Evolutionary conservation across 2,113 vertebrate species (phyloP).

Genomic region (Perccottus glenii): DNA sequence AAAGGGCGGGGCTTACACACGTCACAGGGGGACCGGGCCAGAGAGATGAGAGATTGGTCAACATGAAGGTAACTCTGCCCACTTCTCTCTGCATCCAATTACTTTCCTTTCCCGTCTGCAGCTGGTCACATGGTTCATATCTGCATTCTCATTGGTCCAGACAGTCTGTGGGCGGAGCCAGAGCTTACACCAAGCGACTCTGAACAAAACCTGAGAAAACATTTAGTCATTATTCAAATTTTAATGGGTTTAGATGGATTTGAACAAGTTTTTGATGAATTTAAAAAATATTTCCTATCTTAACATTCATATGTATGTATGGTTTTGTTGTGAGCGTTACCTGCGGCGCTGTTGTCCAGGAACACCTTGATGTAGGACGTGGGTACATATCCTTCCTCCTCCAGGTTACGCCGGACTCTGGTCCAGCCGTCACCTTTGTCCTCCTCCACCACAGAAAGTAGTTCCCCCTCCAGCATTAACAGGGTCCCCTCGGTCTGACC

Average conservation of each 20-base stretch:
- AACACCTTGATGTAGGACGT: slow-evolving; percentile 97
- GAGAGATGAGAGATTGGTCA: slow-evolving; percentile 3
- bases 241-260: no score
- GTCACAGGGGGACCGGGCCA: background rate
- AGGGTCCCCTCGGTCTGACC: slow-evolving; percentile 98
- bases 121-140: no score
- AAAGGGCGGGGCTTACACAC: background rate
- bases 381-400: slow-evolving; percentile 97
- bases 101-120: background rate
- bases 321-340: no score
- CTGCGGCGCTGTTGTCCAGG: slow-evolving; percentile 95
- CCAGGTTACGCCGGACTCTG: slow-evolving; percentile 89
- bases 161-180: background rate
- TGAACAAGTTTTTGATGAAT: no score
- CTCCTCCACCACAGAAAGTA: slow-evolving; percentile 93
- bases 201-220: slow-evolving; percentile 49
- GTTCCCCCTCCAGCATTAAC: slow-evolving; percentile 91
- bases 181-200: slow-evolving; percentile 4
- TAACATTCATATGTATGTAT: no score
- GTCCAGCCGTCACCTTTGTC: slow-evolving; percentile 99
- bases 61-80: no score
- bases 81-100: no score
- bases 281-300: no score
- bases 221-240: slow-evolving; percentile 78
- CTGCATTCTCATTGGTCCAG: background rate